These are phyloP conservation scores for Telenomus remus DNA, from an alignment of 1,140 invertebrate species.

Conservation along the genomic window DNA sequence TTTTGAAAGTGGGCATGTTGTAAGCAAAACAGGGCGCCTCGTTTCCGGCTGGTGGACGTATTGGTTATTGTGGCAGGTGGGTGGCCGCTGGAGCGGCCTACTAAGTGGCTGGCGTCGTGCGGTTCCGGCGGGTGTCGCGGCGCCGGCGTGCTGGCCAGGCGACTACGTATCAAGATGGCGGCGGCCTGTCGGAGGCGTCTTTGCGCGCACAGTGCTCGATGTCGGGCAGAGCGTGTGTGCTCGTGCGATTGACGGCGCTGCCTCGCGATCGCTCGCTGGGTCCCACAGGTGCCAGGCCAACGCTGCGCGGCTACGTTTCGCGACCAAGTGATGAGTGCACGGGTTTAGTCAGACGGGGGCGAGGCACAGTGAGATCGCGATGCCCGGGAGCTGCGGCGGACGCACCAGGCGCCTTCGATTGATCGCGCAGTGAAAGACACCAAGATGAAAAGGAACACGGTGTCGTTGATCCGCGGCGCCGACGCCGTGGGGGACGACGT, in stretches of 20 bases:
- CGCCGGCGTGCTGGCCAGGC: constrained; percentile 32
- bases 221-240: constrained; percentile 70
- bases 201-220: constrained; percentile 70
- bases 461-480: constrained; percentile 15
- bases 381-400: constrained; percentile 13
- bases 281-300: neutral
- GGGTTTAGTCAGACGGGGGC: constrained; percentile 22
- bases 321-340: constrained; percentile 11
- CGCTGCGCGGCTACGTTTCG: neutral
- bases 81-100: constrained; percentile 1
- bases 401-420: neutral
- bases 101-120: constrained; percentile 29
- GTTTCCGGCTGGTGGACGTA: neutral
- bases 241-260: constrained; percentile 63
- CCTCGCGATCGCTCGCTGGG: constrained; percentile 2
- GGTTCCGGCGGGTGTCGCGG: constrained; percentile 47
- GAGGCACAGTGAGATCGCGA: constrained; percentile 3
- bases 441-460: neutral
- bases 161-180: constrained; percentile 71
- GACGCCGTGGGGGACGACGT: constrained; percentile 14
- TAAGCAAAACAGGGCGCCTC: neutral
- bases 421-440: neutral
- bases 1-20: neutral
- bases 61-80: constrained; percentile 12
- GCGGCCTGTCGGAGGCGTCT: constrained; percentile 73